Evolutionary conservation across 2,888 invertebrate species (phyloP).

Genomic region (Myopa testacea): DNA sequence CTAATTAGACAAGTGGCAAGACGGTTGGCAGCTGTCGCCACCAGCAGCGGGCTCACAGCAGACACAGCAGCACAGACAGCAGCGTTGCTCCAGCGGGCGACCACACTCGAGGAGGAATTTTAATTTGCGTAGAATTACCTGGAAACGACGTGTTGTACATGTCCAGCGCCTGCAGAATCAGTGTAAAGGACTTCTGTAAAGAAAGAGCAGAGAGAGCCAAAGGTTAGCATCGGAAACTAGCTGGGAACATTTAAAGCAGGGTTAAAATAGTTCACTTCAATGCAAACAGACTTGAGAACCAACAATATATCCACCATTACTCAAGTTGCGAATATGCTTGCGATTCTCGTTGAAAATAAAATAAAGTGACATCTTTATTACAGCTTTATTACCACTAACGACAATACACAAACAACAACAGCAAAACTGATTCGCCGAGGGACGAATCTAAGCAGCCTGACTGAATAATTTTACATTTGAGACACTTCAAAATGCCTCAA

Average conservation of each 20-base stretch:
- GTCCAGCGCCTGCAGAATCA: slow-evolving; percentile 92
- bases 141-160: slow-evolving; percentile 80
- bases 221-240: not conserved
- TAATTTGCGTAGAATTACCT: slow-evolving; percentile 71
- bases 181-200: slow-evolving; percentile 90
- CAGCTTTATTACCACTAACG: too few species aligned
- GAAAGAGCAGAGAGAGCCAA: slow-evolving; percentile 48
- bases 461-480: too few species aligned
- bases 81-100: not conserved
- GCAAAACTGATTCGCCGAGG: too few species aligned
- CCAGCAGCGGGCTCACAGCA: slow-evolving; percentile 6
- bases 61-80: not conserved
- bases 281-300: not conserved
- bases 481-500: too few species aligned
- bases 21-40: slow-evolving; percentile 8
- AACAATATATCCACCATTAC: too few species aligned
- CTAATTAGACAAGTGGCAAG: slow-evolving; percentile 33
- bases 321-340: too few species aligned
- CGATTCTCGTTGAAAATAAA: not conserved
- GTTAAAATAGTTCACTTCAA: not conserved
- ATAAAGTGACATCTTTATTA: not conserved
- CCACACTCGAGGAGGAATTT: slow-evolving; percentile 18
- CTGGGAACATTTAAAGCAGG: not conserved
- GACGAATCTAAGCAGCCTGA: too few species aligned
- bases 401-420: too few species aligned